Base-by-base conservation (phyloP, 2,113 vertebrate genomes). In the Hippolais icterina region DNA sequence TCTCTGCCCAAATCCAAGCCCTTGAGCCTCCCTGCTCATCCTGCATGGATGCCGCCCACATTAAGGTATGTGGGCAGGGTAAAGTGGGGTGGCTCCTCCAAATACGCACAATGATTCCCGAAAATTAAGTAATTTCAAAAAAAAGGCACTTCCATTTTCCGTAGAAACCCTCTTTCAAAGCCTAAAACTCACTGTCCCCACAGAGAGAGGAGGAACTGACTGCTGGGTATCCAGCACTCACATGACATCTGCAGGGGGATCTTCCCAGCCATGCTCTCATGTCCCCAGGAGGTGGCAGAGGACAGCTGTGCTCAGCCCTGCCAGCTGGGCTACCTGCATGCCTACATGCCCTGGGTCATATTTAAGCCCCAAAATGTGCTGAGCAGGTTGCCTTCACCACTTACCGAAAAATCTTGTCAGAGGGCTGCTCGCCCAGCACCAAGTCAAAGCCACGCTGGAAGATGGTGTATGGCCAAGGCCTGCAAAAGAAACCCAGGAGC, bases 361-460 rank as follows among this genome's bases (percentile, higher is more conserved):
- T 57, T 78, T 37, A 21, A 82, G 52, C 31, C 47, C 60, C 60
- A 78, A 57, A 94, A 57, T 2, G 19, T 61, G 28, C 37, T 37
- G 27, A 74, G 27, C 50, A n/a, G 10, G 11, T 20, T 42, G 54
- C 8, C 54, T 57, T 66, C 37, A 31, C 15, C 0, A 0, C 94
- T 98, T 97, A 99, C 99, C 99, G 99, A 98, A 99, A 99, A 96
- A 99, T 99, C 96, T 99, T 99, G 98, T 99, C 99, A 15, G 99
- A 99, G 17, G 99, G 99, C 92, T 99, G 99, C 97, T 99, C 99
- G 10, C 99, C 99, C 98, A 99, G 98, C 95, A 99, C 99, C 97
- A 99, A 97, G 98, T 99, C 99, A 95, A 99, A 99, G 79, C 99
- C 99, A 2, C 99, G 99, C 97, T 99, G 99, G 98, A 99, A 99